These are phyloP conservation scores for Dascillus cervinus DNA, from an alignment of 2,888 invertebrate genomes.

Conservation along the genomic window DNA sequence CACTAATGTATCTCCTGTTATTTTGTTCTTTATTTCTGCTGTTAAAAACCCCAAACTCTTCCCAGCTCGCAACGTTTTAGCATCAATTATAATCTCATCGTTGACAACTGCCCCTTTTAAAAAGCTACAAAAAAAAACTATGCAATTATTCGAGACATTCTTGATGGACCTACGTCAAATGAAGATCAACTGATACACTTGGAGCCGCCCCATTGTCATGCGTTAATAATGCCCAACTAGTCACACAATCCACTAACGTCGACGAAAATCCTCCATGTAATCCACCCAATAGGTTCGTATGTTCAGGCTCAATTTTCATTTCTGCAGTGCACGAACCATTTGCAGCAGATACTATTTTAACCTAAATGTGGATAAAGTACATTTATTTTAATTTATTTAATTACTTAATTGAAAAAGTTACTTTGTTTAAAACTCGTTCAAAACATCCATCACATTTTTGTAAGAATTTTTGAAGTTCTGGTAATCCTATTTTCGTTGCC, in stretches of 20 bases:
- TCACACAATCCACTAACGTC: constrained; percentile 68
- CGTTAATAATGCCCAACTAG: constrained; percentile 71
- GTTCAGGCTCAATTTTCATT: constrained; percentile 64
- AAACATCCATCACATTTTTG: too few species aligned
- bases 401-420: too few species aligned
- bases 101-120: constrained; percentile 66
- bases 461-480: too few species aligned
- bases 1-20: constrained; percentile 61
- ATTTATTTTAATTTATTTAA: too few species aligned
- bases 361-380: too few species aligned
- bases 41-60: constrained; percentile 71
- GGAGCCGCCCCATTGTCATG: constrained; percentile 45
- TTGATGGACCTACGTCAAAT: constrained; percentile 61
- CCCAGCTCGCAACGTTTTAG: constrained; percentile 65
- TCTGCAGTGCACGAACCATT: constrained; percentile 68
- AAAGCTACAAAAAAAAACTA: constrained; percentile 50
- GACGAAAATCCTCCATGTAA: constrained; percentile 84
- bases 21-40: constrained; percentile 67
- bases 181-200: constrained; percentile 78
- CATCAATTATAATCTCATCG: constrained; percentile 68
- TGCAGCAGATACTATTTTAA: constrained; percentile 45
- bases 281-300: constrained; percentile 65
- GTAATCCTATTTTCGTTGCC: too few species aligned
- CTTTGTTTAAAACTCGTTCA: too few species aligned
- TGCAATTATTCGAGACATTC: too few species aligned